These are phyloP conservation scores for Bubalus kerabau DNA, from an alignment of 2,113 vertebrate genomes.

Conservation along the genomic window DNA sequence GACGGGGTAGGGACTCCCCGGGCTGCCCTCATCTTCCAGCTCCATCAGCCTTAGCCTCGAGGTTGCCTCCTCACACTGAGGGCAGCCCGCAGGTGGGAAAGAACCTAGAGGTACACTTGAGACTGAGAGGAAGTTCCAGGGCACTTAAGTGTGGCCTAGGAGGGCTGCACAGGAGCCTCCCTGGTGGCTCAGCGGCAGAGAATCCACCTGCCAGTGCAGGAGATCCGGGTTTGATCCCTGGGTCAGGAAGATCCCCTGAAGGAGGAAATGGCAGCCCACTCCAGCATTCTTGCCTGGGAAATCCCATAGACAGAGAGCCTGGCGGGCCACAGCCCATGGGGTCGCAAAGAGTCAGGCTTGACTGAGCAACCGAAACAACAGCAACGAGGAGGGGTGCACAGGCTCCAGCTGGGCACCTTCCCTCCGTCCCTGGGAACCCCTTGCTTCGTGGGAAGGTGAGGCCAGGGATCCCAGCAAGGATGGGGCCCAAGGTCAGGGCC, in stretches of 20 bases:
- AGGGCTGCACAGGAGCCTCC: not conserved
- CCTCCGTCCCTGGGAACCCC: not conserved
- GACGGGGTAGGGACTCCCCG: not conserved
- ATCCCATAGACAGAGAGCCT: not conserved
- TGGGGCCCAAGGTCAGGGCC: not conserved
- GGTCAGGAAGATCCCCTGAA: not conserved
- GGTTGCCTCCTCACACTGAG: not conserved
- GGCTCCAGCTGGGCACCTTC: not conserved
- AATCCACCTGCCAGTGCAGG: not conserved
- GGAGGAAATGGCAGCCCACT: not conserved
- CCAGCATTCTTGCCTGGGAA: not conserved
- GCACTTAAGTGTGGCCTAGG: not conserved
- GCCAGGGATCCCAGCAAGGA: not conserved
- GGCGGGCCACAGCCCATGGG: not conserved
- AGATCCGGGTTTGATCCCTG: not conserved
- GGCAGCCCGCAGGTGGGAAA: not conserved
- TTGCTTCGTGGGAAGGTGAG: not conserved
- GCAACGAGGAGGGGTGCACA: not conserved
- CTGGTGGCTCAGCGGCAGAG: not conserved
- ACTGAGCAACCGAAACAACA: not conserved
- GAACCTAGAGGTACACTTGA: not conserved
- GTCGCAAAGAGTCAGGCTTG: not conserved
- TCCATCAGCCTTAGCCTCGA: not conserved
- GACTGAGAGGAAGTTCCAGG: not conserved
- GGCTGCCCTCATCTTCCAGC: not conserved